A percentile compares a stretch with the other conserved stretches of the same genome.
phyloP scores from a whole-genome alignment of 2,888 invertebrate genomes.

The Harpalus rufipes region DNA sequence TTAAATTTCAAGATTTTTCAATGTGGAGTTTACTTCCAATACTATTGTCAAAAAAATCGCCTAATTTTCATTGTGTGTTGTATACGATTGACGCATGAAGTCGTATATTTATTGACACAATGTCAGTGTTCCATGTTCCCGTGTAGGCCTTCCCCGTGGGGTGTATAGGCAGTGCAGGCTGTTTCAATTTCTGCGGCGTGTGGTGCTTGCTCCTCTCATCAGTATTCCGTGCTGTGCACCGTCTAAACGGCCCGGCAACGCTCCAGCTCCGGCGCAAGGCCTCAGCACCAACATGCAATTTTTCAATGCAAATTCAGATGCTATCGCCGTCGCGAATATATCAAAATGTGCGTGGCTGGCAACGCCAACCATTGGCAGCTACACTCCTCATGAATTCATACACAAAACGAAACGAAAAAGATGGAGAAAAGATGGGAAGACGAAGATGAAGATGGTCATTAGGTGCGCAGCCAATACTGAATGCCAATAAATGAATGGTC shows the following conservation, averaged over 20 bases:
- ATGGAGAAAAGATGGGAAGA: not conserved
- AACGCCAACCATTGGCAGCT: constrained; percentile 4
- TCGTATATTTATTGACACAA: too few species aligned
- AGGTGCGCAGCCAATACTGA: not conserved
- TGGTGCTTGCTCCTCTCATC: constrained; percentile 24
- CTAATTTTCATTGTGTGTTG: too few species aligned
- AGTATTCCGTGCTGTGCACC: constrained; percentile 48
- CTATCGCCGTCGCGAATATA: constrained; percentile 68
- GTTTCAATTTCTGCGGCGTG: constrained; percentile 22
- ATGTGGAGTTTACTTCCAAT: too few species aligned
- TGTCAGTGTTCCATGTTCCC: too few species aligned
- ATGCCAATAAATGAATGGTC: too few species aligned
- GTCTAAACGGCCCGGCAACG: constrained; percentile 53
- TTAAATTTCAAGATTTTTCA: too few species aligned
- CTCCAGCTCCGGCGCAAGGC: constrained; percentile 27
- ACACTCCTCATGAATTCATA: not conserved
- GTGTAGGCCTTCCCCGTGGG: not conserved
- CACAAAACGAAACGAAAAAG: not conserved
- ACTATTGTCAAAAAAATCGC: too few species aligned
- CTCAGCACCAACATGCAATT: constrained; percentile 68
- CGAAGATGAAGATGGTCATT: not conserved
- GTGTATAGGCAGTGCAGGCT: constrained; percentile 17
- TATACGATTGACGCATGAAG: too few species aligned
- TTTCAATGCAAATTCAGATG: constrained; percentile 70
- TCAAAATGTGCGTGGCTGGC: constrained; percentile 68